Evolutionary conservation across 2,113 vertebrate genomes (phyloP).

Genomic region (Danionella cerebrum): DNA sequence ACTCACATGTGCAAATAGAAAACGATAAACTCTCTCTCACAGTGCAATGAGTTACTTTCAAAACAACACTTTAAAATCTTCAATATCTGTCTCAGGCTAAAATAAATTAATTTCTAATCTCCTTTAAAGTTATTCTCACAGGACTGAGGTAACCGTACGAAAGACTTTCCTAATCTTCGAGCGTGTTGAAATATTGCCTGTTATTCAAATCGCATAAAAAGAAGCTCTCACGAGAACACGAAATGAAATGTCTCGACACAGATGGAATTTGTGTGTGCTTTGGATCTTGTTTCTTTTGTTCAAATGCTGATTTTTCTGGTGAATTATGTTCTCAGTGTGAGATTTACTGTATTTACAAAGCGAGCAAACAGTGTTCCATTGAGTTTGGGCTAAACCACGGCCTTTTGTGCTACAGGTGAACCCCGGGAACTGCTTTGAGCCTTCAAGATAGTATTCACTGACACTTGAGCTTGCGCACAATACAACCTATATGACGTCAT

Average conservation of each 20-base stretch:
- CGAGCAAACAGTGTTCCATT: conserved; percentile 56
- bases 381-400: conserved; percentile 55
- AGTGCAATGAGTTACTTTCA: conserved; percentile 84
- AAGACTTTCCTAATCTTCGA: conserved; percentile 63
- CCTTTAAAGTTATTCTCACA: conserved; percentile 81
- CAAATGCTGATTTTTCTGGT: conserved; percentile 53
- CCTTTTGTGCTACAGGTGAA: conserved; percentile 48
- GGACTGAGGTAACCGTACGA: conserved; percentile 87
- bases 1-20: conserved; percentile 88
- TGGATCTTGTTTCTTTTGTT: conserved; percentile 61
- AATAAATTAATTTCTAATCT: conserved; percentile 87
- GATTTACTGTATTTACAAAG: conserved; percentile 60
- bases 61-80: conserved; percentile 64
- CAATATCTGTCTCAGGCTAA: conserved; percentile 72
- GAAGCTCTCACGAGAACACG: conserved; percentile 6
- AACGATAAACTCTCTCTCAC: conserved; percentile 84
- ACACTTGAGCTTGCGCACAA: conserved; percentile 48
- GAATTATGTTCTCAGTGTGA: conserved; percentile 58
- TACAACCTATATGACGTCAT: conserved; percentile 69
- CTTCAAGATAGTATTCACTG: conserved; percentile 34
- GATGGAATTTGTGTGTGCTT: conserved; percentile 70
- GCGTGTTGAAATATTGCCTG: conserved; percentile 50
- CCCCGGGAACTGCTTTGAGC: conserved; percentile 33
- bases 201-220: conserved; percentile 28
- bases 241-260: conserved; percentile 65